phyloP scores from a whole-genome alignment of 2,888 invertebrate species.

The Amphipyra tragopoginis region DNA sequence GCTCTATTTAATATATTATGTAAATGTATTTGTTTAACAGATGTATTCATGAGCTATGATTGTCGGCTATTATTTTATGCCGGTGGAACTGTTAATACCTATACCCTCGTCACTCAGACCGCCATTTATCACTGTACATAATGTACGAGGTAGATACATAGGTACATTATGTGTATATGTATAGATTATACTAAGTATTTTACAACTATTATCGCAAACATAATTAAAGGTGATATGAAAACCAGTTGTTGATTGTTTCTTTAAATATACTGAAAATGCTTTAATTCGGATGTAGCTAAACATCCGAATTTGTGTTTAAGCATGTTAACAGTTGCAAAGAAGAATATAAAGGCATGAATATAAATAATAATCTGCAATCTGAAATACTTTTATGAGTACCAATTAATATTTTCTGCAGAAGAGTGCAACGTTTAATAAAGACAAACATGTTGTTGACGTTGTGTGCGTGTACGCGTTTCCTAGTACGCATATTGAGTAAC shows the following conservation, averaged over 20 bases:
- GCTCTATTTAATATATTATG: constrained; percentile 43
- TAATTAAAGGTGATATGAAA: constrained; percentile 52
- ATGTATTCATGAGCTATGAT: constrained; percentile 22
- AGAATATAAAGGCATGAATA: too few species aligned
- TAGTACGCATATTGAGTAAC: constrained; percentile 18
- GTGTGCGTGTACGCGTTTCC: constrained; percentile 3
- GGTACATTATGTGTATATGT: constrained; percentile 10
- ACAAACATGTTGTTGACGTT: background rate
- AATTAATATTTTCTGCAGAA: too few species aligned
- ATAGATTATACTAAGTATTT: constrained; percentile 40
- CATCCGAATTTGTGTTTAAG: too few species aligned
- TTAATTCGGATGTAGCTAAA: background rate
- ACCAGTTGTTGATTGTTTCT: constrained; percentile 38
- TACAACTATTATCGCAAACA: constrained; percentile 39
- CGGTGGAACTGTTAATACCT: constrained; percentile 32
- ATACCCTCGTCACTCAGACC: constrained; percentile 33
- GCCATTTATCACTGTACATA: constrained; percentile 27
- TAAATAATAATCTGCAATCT: too few species aligned
- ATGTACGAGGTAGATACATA: constrained; percentile 28
- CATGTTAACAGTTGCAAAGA: too few species aligned
- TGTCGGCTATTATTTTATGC: constrained; percentile 25
- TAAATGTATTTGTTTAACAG: constrained; percentile 32
- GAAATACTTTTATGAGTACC: too few species aligned
- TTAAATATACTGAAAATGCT: constrained; percentile 6
- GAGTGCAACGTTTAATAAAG: background rate